A percentile compares a stretch with the other conserved stretches of the same genome.
These are phyloP conservation scores for Cryptophagus acutangulus DNA, from an alignment of 2,888 invertebrate genomes.

Conservation along the genomic window DNA sequence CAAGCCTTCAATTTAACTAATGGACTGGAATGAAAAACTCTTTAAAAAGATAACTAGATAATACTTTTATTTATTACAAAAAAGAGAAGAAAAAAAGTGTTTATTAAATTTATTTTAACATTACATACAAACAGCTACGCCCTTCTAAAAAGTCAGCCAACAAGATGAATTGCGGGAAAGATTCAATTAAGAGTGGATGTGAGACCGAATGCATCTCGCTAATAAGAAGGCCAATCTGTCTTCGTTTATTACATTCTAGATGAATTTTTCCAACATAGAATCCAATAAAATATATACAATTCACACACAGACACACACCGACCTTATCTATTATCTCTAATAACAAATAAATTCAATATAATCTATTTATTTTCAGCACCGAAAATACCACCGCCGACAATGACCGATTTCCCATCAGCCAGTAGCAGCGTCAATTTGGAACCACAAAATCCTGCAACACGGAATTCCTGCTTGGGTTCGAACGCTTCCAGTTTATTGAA, in stretches of 20 bases:
- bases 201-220: slow-evolving; percentile 38
- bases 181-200: slow-evolving; percentile 38
- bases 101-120: slow-evolving; percentile 4
- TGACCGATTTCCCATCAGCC: slow-evolving; percentile 37
- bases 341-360: background rate
- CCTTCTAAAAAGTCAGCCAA: slow-evolving; percentile 24
- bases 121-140: slow-evolving; percentile 4
- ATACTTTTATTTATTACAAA: background rate
- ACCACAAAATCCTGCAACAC: slow-evolving; percentile 51
- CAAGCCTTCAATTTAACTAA: slow-evolving; percentile 6
- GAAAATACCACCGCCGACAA: slow-evolving; percentile 54
- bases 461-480: slow-evolving; percentile 44
- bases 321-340: no score
- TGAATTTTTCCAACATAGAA: slow-evolving; percentile 14
- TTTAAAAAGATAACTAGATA: background rate
- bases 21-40: background rate
- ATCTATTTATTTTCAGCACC: slow-evolving; percentile 53
- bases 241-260: slow-evolving; percentile 40
- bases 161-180: slow-evolving; percentile 43
- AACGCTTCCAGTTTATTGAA: slow-evolving; percentile 46
- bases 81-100: background rate
- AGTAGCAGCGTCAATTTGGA: slow-evolving; percentile 49
- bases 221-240: slow-evolving; percentile 43
- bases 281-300: slow-evolving; percentile 1
- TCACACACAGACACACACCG: no score